A percentile compares a stretch with the other conserved stretches of the same genome.
These are phyloP conservation scores for Diplodus puntazzo DNA, from an alignment of 2,797 vertebrate species.

Conservation along the genomic window DNA sequence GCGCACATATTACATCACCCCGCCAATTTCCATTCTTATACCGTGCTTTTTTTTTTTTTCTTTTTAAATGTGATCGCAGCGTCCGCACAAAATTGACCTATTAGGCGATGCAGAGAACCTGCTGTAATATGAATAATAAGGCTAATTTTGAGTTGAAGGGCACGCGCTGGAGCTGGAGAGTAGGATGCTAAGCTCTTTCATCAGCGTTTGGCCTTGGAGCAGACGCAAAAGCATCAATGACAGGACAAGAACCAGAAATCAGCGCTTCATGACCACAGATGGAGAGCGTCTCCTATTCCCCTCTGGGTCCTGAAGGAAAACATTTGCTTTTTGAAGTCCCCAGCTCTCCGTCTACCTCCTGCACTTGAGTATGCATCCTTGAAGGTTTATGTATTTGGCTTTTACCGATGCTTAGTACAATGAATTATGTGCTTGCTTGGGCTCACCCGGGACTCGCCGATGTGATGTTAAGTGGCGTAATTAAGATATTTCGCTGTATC, in stretches of 20 bases:
- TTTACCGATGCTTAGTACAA: slow-evolving; percentile 71
- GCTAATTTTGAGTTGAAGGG: slow-evolving; percentile 1
- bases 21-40: slow-evolving; percentile 57
- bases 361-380: slow-evolving; percentile 53
- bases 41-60: slow-evolving; percentile 18
- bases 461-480: slow-evolving; percentile 83
- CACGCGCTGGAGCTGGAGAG: background rate
- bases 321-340: slow-evolving; percentile 70
- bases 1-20: slow-evolving; percentile 71
- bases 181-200: slow-evolving; percentile 7
- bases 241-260: slow-evolving; percentile 4
- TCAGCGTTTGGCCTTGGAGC: slow-evolving; percentile 18
- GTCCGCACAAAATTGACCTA: slow-evolving; percentile 55
- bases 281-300: background rate
- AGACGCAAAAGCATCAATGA: slow-evolving; percentile 6
- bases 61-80: slow-evolving; percentile 13
- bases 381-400: slow-evolving; percentile 73
- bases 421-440: slow-evolving; percentile 77
- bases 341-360: slow-evolving; percentile 42
- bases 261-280: background rate
- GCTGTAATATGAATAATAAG: slow-evolving; percentile 36
- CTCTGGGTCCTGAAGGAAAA: slow-evolving; percentile 56
- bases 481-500: slow-evolving; percentile 80
- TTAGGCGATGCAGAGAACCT: slow-evolving; percentile 17
- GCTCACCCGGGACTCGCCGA: slow-evolving; percentile 74